A percentile compares a stretch with the other conserved stretches of the same genome.
These are phyloP conservation scores for Axinella damicornis DNA, from an alignment of 37 sponge, comb jelly and placozoan species.

Conservation along the genomic window DNA sequence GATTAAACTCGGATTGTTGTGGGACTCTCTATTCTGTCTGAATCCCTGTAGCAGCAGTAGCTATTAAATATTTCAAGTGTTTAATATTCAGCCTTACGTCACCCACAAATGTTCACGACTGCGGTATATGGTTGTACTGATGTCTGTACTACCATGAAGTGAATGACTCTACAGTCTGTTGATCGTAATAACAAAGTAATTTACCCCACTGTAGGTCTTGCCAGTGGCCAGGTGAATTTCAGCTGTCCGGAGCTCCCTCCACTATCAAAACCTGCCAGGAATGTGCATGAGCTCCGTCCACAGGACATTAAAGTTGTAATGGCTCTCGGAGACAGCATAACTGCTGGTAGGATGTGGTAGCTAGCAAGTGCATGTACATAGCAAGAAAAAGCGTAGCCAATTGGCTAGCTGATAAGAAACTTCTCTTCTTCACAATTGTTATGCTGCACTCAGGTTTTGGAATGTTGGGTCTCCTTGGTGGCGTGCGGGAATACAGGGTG, in stretches of 20 bases:
- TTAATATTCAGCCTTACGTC: too few species aligned
- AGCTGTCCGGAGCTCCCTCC: constrained; percentile 78
- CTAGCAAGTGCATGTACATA: too few species aligned
- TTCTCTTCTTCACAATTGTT: background rate
- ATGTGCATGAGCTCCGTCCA: constrained; percentile 78
- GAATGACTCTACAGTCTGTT: too few species aligned
- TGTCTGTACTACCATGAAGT: too few species aligned
- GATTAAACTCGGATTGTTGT: too few species aligned
- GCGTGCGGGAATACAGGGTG: constrained; percentile 77
- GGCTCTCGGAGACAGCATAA: constrained; percentile 89
- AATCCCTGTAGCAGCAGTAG: too few species aligned
- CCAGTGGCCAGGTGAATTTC: constrained; percentile 38
- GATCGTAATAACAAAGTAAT: background rate
- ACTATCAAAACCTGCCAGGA: constrained; percentile 63
- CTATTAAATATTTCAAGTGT: too few species aligned
- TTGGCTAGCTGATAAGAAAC: background rate
- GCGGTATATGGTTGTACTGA: too few species aligned
- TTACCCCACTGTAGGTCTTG: background rate
- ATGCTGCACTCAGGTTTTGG: constrained; percentile 65
- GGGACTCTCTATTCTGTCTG: too few species aligned
- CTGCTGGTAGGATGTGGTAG: constrained; percentile 62
- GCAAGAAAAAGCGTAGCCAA: too few species aligned
- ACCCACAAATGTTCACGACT: too few species aligned
- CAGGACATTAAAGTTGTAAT: constrained; percentile 90
- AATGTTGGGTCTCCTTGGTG: constrained; percentile 69